Conservation (phyloP, 2,888 invertebrate genomes). For the Sarcophaga variegata region DNA sequence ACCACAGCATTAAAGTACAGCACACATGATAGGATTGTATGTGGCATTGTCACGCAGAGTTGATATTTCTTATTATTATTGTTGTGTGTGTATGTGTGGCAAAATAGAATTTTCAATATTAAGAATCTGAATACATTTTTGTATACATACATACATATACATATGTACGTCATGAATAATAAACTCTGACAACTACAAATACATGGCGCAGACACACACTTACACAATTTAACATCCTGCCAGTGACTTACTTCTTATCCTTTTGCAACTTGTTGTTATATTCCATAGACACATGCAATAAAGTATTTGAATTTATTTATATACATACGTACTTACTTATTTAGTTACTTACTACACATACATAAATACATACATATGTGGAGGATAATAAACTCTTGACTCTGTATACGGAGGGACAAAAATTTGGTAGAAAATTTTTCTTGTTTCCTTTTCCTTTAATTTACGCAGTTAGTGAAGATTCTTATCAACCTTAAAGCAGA, state of each 20-base stretch:
- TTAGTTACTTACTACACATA: too few relatives aligned
- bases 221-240: background rate
- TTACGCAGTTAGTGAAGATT: too few relatives aligned
- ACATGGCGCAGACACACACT: background rate
- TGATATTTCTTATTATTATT: slow-evolving; percentile 1
- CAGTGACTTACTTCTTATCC: slow-evolving; percentile 1
- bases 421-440: too few relatives aligned
- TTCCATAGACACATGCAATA: background rate
- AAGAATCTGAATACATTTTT: too few relatives aligned
- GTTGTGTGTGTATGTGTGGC: background rate
- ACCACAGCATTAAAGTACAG: slow-evolving; percentile 40
- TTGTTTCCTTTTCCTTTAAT: too few relatives aligned
- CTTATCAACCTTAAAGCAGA: too few relatives aligned
- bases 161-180: slow-evolving; percentile 11
- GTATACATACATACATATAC: too few relatives aligned
- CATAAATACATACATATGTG: background rate
- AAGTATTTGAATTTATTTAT: slow-evolving; percentile 7
- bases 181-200: slow-evolving; percentile 5
- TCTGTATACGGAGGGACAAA: background rate
- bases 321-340: background rate
- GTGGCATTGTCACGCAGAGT: slow-evolving; percentile 48
- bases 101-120: too few relatives aligned
- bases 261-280: too few relatives aligned
- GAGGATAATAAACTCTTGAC: background rate
- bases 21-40: slow-evolving; percentile 19